Base-by-base conservation (phyloP, 1,140 invertebrate species). In the Diploscapter pachys region DNA sequence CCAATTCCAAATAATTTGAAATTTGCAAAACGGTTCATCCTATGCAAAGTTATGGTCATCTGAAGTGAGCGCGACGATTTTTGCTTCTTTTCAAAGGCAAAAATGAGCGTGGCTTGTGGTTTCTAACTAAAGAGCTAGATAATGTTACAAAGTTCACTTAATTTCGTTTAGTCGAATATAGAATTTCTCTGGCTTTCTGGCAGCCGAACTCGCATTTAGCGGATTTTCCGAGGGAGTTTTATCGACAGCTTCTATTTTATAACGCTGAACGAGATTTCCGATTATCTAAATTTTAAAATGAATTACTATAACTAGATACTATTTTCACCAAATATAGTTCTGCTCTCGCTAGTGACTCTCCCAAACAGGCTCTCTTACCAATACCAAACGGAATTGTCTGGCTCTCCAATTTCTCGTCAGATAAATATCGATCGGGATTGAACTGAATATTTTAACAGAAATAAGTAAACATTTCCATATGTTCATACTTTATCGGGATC, bases 371-470 rank as follows among this genome's bases (percentile, higher is more conserved):
- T 13, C 94, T 11, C 86, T 87, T 85, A 86, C 88, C 93, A 3
- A 93, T 91, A 56, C 93, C 93, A 84, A 94, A 95, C 0, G 93
- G 93, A 87, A 95, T 91, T 86, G 94, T 94, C 86, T 89, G 93
- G 71, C 92, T 92, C 59, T 88, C 88, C 48, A 68, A 48, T 53
- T 68, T 68, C 11, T 68, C 51, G 50, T 68, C 48, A 6, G 6
- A 13, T 48, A 68, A 55, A 55, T n/a, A 68, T 5, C 66, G 66
- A 53, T 6, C n/a, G 6, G 66, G 66, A 53, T 68, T 55, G 51
- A 68, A 68, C 66, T 68, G 8, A 68, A 68, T 8, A 5, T 6
- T 68, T 6, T 50, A n/a, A 2, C 57, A 72, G 2, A 5, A 31
- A 55, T 48, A 74, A 49, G 9, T 5, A 74, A 75, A 74, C 5